These are phyloP conservation scores for Halichoeres trimaculatus DNA, from an alignment of 2,113 vertebrate species.

Conservation along the genomic window DNA sequence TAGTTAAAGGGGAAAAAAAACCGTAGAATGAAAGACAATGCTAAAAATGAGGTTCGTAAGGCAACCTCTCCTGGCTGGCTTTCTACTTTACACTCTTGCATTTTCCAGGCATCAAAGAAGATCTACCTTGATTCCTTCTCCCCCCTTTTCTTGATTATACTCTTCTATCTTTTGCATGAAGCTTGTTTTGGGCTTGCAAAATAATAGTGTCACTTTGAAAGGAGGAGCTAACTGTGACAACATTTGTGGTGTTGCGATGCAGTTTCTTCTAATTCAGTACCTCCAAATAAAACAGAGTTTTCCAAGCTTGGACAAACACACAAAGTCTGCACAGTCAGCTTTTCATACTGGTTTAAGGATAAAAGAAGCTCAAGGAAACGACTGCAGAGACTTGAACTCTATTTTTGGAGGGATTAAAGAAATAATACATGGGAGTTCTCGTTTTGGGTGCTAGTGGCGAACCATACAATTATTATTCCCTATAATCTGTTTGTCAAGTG, in stretches of 20 bases:
- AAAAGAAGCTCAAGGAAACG: conserved; percentile 4
- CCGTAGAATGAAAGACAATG: too few species aligned
- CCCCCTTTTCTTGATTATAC: conserved; percentile 18
- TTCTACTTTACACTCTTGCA: conserved; percentile 6
- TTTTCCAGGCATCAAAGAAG: conserved; percentile 22
- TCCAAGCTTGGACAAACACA: conserved; percentile 50
- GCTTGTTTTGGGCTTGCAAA: conserved; percentile 29
- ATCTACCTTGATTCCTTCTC: conserved; percentile 11
- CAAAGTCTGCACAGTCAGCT: conserved; percentile 39
- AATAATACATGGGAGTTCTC: conserved; percentile 50
- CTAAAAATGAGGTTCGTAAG: not conserved
- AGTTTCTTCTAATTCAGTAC: conserved; percentile 37
- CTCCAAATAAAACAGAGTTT: conserved; percentile 44
- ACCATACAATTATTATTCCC: conserved; percentile 52
- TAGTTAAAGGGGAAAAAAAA: too few species aligned
- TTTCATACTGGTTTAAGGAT: conserved; percentile 7
- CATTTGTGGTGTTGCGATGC: conserved; percentile 20
- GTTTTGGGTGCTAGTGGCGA: conserved; percentile 28
- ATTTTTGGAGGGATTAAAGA: conserved; percentile 71
- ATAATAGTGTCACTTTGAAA: conserved; percentile 31
- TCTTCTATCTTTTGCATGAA: not conserved
- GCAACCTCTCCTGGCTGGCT: not conserved
- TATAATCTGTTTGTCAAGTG: conserved; percentile 37
- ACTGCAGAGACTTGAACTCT: conserved; percentile 40
- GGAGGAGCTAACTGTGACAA: conserved; percentile 16